Base-by-base conservation (phyloP, 2,888 invertebrate genomes). In the Petrophora chlorosata region DNA sequence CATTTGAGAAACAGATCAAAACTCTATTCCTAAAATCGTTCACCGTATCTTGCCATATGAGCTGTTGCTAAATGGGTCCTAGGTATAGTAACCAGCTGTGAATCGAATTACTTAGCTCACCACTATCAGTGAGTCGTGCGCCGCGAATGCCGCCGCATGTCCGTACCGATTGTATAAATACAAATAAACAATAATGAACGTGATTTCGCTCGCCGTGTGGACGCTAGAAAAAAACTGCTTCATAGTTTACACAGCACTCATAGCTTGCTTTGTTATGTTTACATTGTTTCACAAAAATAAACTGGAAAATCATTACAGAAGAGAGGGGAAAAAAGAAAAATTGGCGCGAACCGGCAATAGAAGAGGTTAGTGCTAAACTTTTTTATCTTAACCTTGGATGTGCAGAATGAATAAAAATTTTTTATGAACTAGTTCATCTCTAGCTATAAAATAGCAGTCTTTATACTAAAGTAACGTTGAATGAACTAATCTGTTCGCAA, bases 211-310 rank as follows among this genome's bases (percentile, higher is more conserved):
- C 3, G 73, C 76, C 1, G 78, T 90, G 47, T 88, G 82, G 82
- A 79, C 82, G 5, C 65, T 90, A 56, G 90, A 90, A 60, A 81
- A 83, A 26, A 83, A 90, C 63, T 90, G 87, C 79, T 86, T 81
- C 58, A 69, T 76, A 16, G 84, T 90, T 28, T 90, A 89, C 43
- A 79, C 81, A 3, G 73, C 74, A 1, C 59, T 90, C 36, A 74
- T 85, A 25, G 73, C 81, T 45, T 76, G 78, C 64, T 90, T 90
- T 48, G 61, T 87, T 12, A 73, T 65, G 5, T 88, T 89, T 44
- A 85, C 87, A 1, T 65, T 85, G 50, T 79, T 83, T 35, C 88
- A 90, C 56, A 86, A 83, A 60, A 81, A 81, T 66, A 83, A 79
- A 63, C 57, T 87, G 46, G 85, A 87, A 33, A 59, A 59, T 7